A percentile compares a stretch with the other conserved stretches of the same genome.
These are phyloP conservation scores for Troilus luridus DNA, from an alignment of 2,888 invertebrate species.

Conservation along the genomic window DNA sequence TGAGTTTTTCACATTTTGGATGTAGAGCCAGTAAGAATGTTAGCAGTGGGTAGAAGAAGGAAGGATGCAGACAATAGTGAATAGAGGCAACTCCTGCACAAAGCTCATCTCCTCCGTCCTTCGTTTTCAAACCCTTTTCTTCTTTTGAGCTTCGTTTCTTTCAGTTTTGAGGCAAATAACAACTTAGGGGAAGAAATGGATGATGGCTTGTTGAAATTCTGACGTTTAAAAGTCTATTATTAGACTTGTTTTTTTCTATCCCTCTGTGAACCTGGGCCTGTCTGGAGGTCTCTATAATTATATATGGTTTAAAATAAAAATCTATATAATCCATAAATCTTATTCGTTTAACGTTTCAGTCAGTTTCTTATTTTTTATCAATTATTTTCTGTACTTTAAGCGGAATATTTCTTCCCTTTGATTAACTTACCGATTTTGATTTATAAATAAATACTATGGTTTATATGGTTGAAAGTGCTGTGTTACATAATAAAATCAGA, in stretches of 20 bases:
- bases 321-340: too few species aligned
- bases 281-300: neutral
- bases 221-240: neutral
- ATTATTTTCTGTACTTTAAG: too few species aligned
- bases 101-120: slow-evolving; percentile 16
- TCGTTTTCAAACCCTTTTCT: slow-evolving; percentile 42
- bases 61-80: slow-evolving; percentile 11
- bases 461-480: too few species aligned
- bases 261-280: neutral
- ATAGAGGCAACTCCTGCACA: slow-evolving; percentile 14
- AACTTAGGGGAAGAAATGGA: neutral
- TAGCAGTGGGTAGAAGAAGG: neutral
- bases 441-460: too few species aligned
- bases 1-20: neutral
- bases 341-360: too few species aligned
- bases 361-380: too few species aligned
- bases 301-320: too few species aligned
- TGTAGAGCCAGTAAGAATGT: neutral
- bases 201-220: neutral
- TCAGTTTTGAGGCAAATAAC: neutral
- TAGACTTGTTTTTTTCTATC: neutral
- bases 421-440: too few species aligned
- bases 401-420: too few species aligned
- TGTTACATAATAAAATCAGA: too few species aligned
- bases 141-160: neutral